Percentiles rank a stretch among this genome's conserved stretches.
Conservation (phyloP, 2,113 vertebrate genomes). For the Oenanthe oenanthe region DNA sequence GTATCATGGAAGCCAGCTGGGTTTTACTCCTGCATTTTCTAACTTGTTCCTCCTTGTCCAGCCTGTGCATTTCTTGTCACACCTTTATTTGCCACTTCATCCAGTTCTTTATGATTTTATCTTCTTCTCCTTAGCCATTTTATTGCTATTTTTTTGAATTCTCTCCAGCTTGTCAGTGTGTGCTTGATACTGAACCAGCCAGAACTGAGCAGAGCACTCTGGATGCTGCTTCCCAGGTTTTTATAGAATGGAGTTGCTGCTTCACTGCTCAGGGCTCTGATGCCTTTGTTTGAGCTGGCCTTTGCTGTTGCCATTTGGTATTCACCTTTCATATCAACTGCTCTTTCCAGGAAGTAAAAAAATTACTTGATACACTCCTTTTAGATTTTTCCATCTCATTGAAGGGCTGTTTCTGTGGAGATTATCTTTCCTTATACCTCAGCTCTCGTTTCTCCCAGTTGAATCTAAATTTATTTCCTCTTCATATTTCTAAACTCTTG, state of each 20-base stretch:
- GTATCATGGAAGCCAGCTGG: not conserved
- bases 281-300: slow-evolving; percentile 16
- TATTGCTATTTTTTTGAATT: not conserved
- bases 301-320: not conserved
- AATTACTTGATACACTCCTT: not conserved
- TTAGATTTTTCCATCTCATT: slow-evolving; percentile 32
- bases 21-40: not conserved
- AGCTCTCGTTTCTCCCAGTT: slow-evolving; percentile 5
- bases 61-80: not conserved
- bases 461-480: slow-evolving; percentile 62
- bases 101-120: not conserved
- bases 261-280: not conserved
- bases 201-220: not conserved
- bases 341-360: slow-evolving; percentile 52
- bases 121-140: not conserved
- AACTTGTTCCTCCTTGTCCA: not conserved
- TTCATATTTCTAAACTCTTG: slow-evolving; percentile 63
- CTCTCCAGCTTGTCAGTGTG: not conserved
- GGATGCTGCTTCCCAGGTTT: not conserved
- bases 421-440: slow-evolving; percentile 21
- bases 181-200: not conserved
- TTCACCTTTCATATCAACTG: not conserved
- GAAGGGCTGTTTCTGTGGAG: slow-evolving; percentile 59
- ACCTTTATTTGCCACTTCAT: not conserved
- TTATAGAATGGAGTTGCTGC: not conserved